Base-by-base conservation (phyloP, 2,797 vertebrate genomes). In the Tangara arthus region DNA sequence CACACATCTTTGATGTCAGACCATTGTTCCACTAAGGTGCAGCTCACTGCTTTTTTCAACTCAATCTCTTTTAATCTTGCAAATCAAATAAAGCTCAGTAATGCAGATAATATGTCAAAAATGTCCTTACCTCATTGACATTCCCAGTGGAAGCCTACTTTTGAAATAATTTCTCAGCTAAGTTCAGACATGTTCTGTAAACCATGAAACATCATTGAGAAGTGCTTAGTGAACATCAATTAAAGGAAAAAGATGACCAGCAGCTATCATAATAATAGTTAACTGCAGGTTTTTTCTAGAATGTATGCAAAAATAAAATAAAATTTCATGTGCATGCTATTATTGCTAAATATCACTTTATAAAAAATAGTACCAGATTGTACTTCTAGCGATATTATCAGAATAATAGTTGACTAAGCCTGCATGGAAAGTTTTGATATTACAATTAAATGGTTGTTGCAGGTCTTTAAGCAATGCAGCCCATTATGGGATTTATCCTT, bases 81-180 rank as follows among this genome's bases (percentile, higher is more conserved):
- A 97, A 97, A 97, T 96, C 96, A 96, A 97, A 97, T 95, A 96
- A 97, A 95, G 63, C 87, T 97, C 94, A 95, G 80, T 81, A 97
- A 97, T 95, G 90, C 88, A 96, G 88, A 95, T 86, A 94, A 71
- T 94, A 66, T 96, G 93, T 93, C 91, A 96, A 96, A 96, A 97
- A 96, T 96, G 72, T 87, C 68, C 49, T 94, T 86, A 96, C 56
- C 72, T 97, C 92, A 97, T 95, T 97, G 96, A 89, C 83, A 96
- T 97, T 97, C 92, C 78, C 90, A 94, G 32, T 79, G 70, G 94
- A 95, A 94, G 56, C 53, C 90, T 94, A 59, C 90, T 95, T 88
- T 93, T 97, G 87, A 97, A 97, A 96, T 96, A 39, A 97, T 96
- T 97, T 95, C 87, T 97, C 89, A 94, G 78, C 81, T 96, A 95